phyloP scores from a whole-genome alignment of 2,797 vertebrate genomes.

The Centroberyx gerrardi region DNA sequence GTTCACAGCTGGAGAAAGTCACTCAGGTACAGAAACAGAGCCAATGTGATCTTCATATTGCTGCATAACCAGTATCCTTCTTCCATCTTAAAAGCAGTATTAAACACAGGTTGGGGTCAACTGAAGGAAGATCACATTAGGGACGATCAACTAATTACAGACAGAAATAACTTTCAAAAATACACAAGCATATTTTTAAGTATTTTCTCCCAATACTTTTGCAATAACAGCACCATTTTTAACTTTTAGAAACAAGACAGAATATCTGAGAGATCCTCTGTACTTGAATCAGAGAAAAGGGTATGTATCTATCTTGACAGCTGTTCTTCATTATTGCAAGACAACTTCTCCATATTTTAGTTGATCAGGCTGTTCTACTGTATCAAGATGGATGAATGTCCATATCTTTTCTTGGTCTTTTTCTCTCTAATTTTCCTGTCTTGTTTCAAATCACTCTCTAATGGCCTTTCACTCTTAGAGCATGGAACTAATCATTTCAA shows the following conservation, averaged over 20 bases:
- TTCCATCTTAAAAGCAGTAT: neutral
- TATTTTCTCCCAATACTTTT: neutral
- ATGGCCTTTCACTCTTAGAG: neutral
- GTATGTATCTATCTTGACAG: constrained; percentile 75
- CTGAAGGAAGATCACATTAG: neutral
- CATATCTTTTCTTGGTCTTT: constrained; percentile 1
- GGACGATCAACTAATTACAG: neutral
- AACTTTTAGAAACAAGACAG: constrained; percentile 92
- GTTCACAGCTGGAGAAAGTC: constrained; percentile 92
- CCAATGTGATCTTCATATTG: neutral
- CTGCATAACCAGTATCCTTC: neutral
- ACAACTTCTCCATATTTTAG: constrained; percentile 15
- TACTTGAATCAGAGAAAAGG: constrained; percentile 93
- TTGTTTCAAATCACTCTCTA: neutral
- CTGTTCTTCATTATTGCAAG: constrained; percentile 22
- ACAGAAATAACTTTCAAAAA: constrained; percentile 7
- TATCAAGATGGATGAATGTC: constrained; percentile 12
- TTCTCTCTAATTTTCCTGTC: neutral
- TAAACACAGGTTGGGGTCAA: neutral
- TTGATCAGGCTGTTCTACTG: constrained; percentile 1
- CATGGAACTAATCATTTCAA: no score
- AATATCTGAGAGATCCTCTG: constrained; percentile 91
- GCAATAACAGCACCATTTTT: constrained; percentile 45
- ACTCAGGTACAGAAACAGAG: constrained; percentile 86
- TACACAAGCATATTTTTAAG: neutral